Evolutionary conservation across 30 jellyfish, hydroid and myxozoan species (phyloP).

Genomic region (Aurelia aurita): DNA sequence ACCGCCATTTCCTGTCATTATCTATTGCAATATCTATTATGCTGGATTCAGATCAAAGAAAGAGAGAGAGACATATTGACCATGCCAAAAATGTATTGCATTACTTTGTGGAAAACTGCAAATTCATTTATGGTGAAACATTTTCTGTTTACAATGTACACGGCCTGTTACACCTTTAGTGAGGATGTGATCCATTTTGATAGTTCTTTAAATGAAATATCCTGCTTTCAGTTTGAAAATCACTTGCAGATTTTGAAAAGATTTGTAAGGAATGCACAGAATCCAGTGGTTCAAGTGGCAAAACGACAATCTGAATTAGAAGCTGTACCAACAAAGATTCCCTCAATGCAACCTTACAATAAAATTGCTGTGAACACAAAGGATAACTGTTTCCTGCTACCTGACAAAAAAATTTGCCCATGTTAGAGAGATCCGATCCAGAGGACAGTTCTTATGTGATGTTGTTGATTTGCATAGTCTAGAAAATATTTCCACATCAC

Average conservation of each 20-base stretch:
- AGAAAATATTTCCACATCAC: slow-evolving; percentile 17
- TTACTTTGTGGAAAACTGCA: slow-evolving; percentile 47
- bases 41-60: slow-evolving; percentile 30
- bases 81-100: slow-evolving; percentile 58
- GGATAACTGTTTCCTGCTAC: slow-evolving; percentile 16
- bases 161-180: slow-evolving; percentile 31
- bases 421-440: slow-evolving; percentile 28
- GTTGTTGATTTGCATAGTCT: slow-evolving; percentile 11
- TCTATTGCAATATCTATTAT: slow-evolving; percentile 45
- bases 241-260: slow-evolving; percentile 13
- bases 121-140: slow-evolving; percentile 48
- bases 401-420: slow-evolving; percentile 11
- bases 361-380: slow-evolving; percentile 2
- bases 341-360: not conserved
- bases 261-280: slow-evolving; percentile 18
- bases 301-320: slow-evolving; percentile 20
- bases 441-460: slow-evolving; percentile 18
- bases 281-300: slow-evolving; percentile 26
- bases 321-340: not conserved
- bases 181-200: slow-evolving; percentile 39
- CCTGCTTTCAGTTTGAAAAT: slow-evolving; percentile 25
- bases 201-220: slow-evolving; percentile 23
- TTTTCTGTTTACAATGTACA: slow-evolving; percentile 78
- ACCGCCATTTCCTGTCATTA: slow-evolving; percentile 46
- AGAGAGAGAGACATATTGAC: slow-evolving; percentile 21